phyloP scores from a whole-genome alignment of 2,797 vertebrate genomes.

The Eulemur mongoz region DNA sequence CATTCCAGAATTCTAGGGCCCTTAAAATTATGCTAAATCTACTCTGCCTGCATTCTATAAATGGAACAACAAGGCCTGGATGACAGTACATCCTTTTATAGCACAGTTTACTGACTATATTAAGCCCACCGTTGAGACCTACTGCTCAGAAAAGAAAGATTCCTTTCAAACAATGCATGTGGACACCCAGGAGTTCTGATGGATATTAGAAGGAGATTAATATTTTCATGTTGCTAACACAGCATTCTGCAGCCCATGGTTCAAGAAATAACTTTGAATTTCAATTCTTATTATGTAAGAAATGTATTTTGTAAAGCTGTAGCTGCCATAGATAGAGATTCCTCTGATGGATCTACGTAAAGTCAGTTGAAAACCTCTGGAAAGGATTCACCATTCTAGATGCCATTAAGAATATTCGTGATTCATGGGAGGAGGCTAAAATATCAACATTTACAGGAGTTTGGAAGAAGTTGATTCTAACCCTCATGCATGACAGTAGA shows the following conservation, averaged over 20 bases:
- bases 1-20: neutral
- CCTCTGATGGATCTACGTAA: neutral
- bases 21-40: neutral
- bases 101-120: neutral
- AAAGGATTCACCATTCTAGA: neutral
- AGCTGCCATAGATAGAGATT: neutral
- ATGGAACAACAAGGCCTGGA: neutral
- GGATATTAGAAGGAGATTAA: neutral
- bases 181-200: neutral
- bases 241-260: neutral
- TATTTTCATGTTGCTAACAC: neutral
- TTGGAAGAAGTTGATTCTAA: neutral
- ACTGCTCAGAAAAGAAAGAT: neutral
- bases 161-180: neutral
- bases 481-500: neutral
- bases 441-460: neutral
- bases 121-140: neutral
- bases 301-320: neutral
- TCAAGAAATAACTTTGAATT: neutral
- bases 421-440: neutral
- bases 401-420: neutral
- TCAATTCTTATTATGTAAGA: neutral
- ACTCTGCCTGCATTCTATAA: neutral
- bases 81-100: neutral
- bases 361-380: neutral